Conservation (phyloP, 1,140 invertebrate genomes). For the Drosophila pachea region DNA sequence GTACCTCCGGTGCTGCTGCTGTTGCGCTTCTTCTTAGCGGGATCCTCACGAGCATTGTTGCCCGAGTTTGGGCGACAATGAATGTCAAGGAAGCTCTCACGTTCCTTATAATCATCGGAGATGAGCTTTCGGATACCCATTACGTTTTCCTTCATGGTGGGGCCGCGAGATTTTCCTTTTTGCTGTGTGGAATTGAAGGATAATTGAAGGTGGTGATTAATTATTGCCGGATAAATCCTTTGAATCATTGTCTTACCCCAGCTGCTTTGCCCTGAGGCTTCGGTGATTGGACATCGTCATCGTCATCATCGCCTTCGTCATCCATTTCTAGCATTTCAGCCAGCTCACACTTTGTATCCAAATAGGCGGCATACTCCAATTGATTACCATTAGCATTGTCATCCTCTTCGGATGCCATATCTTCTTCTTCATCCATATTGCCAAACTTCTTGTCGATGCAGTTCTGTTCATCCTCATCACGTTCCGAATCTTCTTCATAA, state of each 20-base stretch:
- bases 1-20: slow-evolving; percentile 49
- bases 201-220: not conserved
- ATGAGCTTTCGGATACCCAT: slow-evolving; percentile 71
- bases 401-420: slow-evolving; percentile 40
- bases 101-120: slow-evolving; percentile 69
- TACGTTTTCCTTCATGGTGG: slow-evolving; percentile 65
- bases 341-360: slow-evolving; percentile 40
- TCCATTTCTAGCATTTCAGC: slow-evolving; percentile 41
- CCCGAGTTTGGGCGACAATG: slow-evolving; percentile 67
- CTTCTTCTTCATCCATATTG: slow-evolving; percentile 28
- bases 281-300: slow-evolving; percentile 36
- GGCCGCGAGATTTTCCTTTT: slow-evolving; percentile 18
- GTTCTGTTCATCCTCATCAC: slow-evolving; percentile 26
- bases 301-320: slow-evolving; percentile 49
- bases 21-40: slow-evolving; percentile 61
- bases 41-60: slow-evolving; percentile 55
- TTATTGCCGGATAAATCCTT: not conserved
- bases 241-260: slow-evolving; percentile 22
- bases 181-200: not conserved
- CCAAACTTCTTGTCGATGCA: slow-evolving; percentile 21
- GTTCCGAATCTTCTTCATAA: slow-evolving; percentile 57
- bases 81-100: slow-evolving; percentile 72
- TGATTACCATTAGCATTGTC: slow-evolving; percentile 39
- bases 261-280: not conserved
- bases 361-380: slow-evolving; percentile 40